Percentiles rank a stretch among this genome's conserved stretches.
Conservation (phyloP, 2,888 invertebrate genomes). For the Matsumyia berberina region DNA sequence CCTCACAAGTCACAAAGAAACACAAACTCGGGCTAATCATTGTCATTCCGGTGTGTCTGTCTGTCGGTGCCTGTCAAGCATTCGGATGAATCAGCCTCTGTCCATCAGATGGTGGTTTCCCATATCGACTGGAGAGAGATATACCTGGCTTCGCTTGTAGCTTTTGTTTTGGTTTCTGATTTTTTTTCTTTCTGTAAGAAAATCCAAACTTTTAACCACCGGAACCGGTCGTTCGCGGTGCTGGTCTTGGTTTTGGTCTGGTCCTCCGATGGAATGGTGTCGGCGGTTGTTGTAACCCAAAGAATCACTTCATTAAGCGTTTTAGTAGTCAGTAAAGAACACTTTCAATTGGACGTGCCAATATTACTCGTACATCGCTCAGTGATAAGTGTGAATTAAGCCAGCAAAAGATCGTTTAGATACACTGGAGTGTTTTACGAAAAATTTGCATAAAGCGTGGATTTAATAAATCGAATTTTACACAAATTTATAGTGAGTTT, state of each 20-base stretch:
- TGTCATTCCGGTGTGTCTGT: conserved; percentile 61
- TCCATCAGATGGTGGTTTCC: conserved; percentile 17
- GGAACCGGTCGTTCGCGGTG: conserved; percentile 45
- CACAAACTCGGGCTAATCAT: conserved; percentile 65
- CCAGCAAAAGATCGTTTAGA: neutral
- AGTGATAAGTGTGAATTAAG: conserved; percentile 54
- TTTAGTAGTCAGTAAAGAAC: conserved; percentile 72
- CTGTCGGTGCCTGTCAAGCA: conserved; percentile 61
- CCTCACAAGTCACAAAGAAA: conserved; percentile 56
- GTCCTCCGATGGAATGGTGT: conserved; percentile 34
- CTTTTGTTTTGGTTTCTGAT: conserved; percentile 26
- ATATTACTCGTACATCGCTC: conserved; percentile 44
- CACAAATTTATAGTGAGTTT: neutral
- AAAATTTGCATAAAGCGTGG: neutral
- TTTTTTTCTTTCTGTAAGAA: conserved; percentile 24
- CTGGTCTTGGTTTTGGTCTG: conserved; percentile 28
- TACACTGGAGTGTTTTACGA: neutral
- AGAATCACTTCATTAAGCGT: conserved; percentile 70
- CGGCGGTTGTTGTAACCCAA: conserved; percentile 51
- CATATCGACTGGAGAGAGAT: conserved; percentile 2
- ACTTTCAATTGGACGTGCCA: conserved; percentile 75
- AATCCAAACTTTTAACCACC: conserved; percentile 48
- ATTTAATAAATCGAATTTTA: neutral
- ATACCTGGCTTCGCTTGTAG: neutral
- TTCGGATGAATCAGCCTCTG: conserved; percentile 63